Base-by-base conservation (phyloP, 2,797 vertebrate species). In the Ambastaia sidthimunki region DNA sequence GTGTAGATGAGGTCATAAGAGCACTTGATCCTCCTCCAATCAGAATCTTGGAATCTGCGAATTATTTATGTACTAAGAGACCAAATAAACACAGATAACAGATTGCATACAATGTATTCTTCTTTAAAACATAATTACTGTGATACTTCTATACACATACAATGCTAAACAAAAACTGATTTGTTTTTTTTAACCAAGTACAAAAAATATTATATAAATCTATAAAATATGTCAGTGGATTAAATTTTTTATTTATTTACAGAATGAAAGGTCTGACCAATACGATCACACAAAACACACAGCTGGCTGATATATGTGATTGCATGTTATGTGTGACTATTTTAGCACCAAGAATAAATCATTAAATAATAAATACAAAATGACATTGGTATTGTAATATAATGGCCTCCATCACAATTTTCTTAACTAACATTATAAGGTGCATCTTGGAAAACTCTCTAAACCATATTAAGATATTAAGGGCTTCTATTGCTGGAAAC, bases 181-280 rank as follows among this genome's bases (percentile, higher is more conserved):
- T 15, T 62, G 5, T 74, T 48, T 16, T n/a, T n/a, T 63, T 63
- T 15, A 34, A 25, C 60, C 3, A 11, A 55, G 52, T 9, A 16
- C 70, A 72, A 12, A 3, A 44, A 21, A 18, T 3, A 44, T 55
- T 23, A 34, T 66, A 18, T 41, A n/a, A 66, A 25, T 66, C 48
- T 37, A 62, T 48, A 37, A n/a, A 13, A 4, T 50, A 28, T 4
- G 47, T 48, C 23, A 21, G 44, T 15, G 1, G 4, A 23, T 76
- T n/a, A 54, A 37, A n/a, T n/a, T n/a, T 37, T 1, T 37, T 37
- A 2, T 37, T 37, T 37, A 5, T 1, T 4, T 37, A 7, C 7
- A 37, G 7, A 55, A 19, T 63, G 41, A 50, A 50, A 74, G 57
- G 72, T 48, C 12, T 63, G 72, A 13, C 55, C 57, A 63, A 3